Percentiles rank a stretch among this genome's conserved stretches.
Conservation (phyloP, 1,140 invertebrate species). For the Whitmania pigra region DNA sequence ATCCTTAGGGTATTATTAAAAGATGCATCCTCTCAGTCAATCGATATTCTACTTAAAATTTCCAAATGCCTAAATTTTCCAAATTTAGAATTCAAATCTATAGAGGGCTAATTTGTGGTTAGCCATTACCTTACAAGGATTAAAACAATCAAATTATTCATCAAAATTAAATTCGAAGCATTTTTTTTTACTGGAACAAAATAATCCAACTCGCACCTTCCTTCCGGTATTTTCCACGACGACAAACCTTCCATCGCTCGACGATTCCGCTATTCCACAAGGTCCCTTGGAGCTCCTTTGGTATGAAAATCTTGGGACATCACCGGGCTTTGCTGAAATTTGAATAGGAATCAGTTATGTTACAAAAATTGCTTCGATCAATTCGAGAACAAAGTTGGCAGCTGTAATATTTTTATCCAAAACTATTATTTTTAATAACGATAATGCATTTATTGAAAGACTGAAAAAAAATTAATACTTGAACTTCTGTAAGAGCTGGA, state of each 20-base stretch:
- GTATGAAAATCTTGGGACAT: conserved; percentile 2
- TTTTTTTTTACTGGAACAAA: too few species aligned
- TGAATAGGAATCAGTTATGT: too few species aligned
- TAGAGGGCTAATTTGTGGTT: too few species aligned
- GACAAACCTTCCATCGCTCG: conserved; percentile 9
- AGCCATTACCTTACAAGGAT: too few species aligned
- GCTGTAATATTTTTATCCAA: background rate
- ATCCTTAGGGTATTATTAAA: conserved; percentile 25
- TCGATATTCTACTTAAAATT: too few species aligned
- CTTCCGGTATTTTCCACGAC: conserved; percentile 13
- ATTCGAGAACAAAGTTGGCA: background rate
- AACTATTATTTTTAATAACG: background rate
- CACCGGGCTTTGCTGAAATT: background rate
- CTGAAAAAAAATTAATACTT: background rate
- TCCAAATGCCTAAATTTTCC: too few species aligned
- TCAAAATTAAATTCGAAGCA: too few species aligned
- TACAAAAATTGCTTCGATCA: background rate
- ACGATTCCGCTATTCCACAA: conserved; percentile 5
- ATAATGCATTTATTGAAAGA: background rate
- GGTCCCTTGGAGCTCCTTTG: conserved; percentile 16
- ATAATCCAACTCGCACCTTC: background rate
- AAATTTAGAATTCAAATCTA: too few species aligned
- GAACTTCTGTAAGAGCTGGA: conserved; percentile 1
- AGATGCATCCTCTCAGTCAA: too few species aligned
- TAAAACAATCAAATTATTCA: too few species aligned